phyloP scores from a whole-genome alignment of 2,797 vertebrate genomes.

The Menidia menidia region DNA sequence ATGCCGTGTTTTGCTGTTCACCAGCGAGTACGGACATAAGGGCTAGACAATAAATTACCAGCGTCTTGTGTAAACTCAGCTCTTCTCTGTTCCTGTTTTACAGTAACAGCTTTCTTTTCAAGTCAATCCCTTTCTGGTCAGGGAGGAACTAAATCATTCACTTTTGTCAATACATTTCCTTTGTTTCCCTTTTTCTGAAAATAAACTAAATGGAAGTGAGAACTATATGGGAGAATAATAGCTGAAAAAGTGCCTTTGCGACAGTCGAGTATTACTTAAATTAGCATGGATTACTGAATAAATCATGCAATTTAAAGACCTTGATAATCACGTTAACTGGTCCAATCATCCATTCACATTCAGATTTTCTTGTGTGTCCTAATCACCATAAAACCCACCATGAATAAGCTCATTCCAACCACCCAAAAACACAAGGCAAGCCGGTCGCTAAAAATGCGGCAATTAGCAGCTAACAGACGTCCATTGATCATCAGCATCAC shows the following conservation, averaged over 20 bases:
- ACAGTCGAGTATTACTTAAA: background rate
- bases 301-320: background rate
- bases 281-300: conserved; percentile 4
- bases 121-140: background rate
- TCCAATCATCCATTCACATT: conserved; percentile 61
- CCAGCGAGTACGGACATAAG: conserved; percentile 55
- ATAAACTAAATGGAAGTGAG: background rate
- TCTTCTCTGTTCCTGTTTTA: conserved; percentile 15
- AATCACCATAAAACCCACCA: conserved; percentile 48
- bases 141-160: background rate
- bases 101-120: conserved; percentile 16
- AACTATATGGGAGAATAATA: background rate
- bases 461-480: conserved; percentile 54
- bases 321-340: conserved; percentile 65
- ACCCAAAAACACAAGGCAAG: conserved; percentile 30
- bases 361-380: conserved; percentile 44
- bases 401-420: conserved; percentile 57
- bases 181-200: conserved; percentile 33
- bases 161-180: conserved; percentile 17
- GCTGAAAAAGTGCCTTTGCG: conserved; percentile 2
- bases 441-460: conserved; percentile 44
- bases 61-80: conserved; percentile 41
- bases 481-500: conserved; percentile 41
- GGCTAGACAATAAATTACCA: conserved; percentile 58
- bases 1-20: conserved; percentile 65